These are phyloP conservation scores for Pinctada fucata DNA, from an alignment of 2,888 invertebrate species.

Conservation along the genomic window DNA sequence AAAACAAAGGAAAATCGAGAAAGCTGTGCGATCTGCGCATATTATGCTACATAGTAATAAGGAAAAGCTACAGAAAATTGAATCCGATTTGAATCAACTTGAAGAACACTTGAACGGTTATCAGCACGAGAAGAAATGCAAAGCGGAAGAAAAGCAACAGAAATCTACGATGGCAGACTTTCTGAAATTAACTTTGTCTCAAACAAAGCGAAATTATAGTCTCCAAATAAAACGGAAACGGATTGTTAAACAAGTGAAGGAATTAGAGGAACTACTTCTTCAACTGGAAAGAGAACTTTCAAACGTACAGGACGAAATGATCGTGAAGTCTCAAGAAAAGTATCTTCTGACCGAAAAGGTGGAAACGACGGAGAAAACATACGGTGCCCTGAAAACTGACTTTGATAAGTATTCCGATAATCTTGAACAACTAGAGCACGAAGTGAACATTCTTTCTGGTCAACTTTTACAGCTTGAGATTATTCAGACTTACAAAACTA, in stretches of 20 bases:
- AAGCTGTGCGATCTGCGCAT: slow-evolving; percentile 67
- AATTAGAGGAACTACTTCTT: slow-evolving; percentile 64
- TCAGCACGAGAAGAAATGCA: slow-evolving; percentile 60
- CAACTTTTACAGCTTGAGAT: slow-evolving; percentile 71
- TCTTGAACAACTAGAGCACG: slow-evolving; percentile 67
- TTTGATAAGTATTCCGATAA: slow-evolving; percentile 68
- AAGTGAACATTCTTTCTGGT: slow-evolving; percentile 66
- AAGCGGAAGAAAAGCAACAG: slow-evolving; percentile 66
- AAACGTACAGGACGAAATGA: slow-evolving; percentile 62
- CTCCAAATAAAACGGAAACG: slow-evolving; percentile 71
- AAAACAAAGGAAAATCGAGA: slow-evolving; percentile 67
- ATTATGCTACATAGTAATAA: slow-evolving; percentile 68
- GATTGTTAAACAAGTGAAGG: slow-evolving; percentile 67
- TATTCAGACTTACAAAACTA: slow-evolving; percentile 73
- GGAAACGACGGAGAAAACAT: slow-evolving; percentile 63
- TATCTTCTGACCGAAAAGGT: slow-evolving; percentile 63
- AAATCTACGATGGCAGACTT: slow-evolving; percentile 75
- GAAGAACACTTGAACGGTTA: slow-evolving; percentile 65
- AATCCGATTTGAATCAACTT: slow-evolving; percentile 66
- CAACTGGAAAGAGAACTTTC: slow-evolving; percentile 64
- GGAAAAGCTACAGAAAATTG: slow-evolving; percentile 67
- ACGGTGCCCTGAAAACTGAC: slow-evolving; percentile 64
- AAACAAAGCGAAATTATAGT: slow-evolving; percentile 72
- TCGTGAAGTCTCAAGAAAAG: slow-evolving; percentile 66
- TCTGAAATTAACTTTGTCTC: slow-evolving; percentile 71